Evolutionary conservation across 2,113 vertebrate genomes (phyloP), one percentile per base, ranked within the genome.

Genomic region (Rhynchomys soricoides): DNA sequence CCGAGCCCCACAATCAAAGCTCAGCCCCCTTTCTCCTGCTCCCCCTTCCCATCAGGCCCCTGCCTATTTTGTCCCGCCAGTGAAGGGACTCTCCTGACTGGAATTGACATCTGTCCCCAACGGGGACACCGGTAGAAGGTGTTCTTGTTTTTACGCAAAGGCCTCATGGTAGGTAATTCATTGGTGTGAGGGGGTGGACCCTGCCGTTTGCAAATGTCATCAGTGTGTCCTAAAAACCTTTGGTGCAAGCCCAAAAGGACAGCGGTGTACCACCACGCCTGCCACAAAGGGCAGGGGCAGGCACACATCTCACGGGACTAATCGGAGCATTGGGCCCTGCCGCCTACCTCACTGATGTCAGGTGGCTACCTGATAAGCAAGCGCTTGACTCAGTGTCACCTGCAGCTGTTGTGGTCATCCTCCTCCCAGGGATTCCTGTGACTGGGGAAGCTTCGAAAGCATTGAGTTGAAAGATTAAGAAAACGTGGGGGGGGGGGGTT

Each of bases 91-190:
- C 68, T 98, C 97, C 97, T 7, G 45, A 95, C 97, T 96, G 98
- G 98, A 98, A 83, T 0, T 43, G n/a, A 29, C n/a, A 43, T 31
- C 24, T 9, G 24, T 31, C 57, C 24, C 81, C n/a, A 40, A 5
- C 97, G 97, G 96, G 91, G 98, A 93, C 91, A 94, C 29, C 85
- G 97, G 98, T 97, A 97, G 98, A 98, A 98, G 96, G 97, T 95
- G 29, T 64, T 91, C 98, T 97, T 95, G 22, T 55, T 92, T 98
- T 97, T 98, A 98, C 98, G 98, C 96, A 97, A 34, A 92, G 96
- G 97, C 62, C 92, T 96, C 95, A 95, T 78, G 95, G 97, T 98
- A 98, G 95, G 97, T 98, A 98, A 98, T 98, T 96, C 98, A 97
- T 86, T 95, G 97, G 90, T 92, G 75, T 88, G 0, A 0, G 24